Evolutionary conservation across 2,797 vertebrate species (phyloP).

Genomic region (Enteromius mattozi): DNA sequence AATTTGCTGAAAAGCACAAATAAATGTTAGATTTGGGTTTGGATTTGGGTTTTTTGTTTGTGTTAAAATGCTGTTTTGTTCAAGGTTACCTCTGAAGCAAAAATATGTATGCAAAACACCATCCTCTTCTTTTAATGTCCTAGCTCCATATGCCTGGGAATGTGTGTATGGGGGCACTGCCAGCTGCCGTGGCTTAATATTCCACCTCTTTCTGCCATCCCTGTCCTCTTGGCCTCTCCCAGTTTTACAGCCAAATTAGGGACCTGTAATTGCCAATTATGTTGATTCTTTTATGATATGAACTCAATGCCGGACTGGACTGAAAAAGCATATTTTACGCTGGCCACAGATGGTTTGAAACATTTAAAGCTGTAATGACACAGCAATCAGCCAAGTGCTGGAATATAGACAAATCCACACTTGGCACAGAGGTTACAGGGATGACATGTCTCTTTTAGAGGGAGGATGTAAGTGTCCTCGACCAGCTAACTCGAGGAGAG

Average conservation of each 20-base stretch:
- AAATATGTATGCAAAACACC: conserved; percentile 64
- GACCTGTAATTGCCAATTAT: conserved; percentile 68
- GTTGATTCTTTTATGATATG: conserved; percentile 69
- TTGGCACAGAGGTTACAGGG: conserved; percentile 56
- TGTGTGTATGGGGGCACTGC: conserved; percentile 60
- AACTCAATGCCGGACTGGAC: conserved; percentile 64
- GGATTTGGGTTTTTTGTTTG: background rate
- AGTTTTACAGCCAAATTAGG: conserved; percentile 70
- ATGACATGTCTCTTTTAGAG: conserved; percentile 55
- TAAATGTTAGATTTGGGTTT: conserved; percentile 5
- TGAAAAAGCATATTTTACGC: conserved; percentile 68
- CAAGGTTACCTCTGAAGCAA: conserved; percentile 64
- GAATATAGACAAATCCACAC: conserved; percentile 52
- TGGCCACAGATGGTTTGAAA: conserved; percentile 64
- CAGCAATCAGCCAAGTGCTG: conserved; percentile 59
- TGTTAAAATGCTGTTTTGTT: conserved; percentile 38
- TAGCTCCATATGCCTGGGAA: conserved; percentile 60
- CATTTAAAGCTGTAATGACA: conserved; percentile 62
- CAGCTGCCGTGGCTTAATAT: conserved; percentile 67
- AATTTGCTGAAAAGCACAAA: background rate
- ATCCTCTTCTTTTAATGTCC: conserved; percentile 62
- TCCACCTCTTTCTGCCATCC: conserved; percentile 61
- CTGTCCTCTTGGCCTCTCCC: conserved; percentile 69
- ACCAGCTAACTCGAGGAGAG: conserved; percentile 37
- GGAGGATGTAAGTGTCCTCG: conserved; percentile 14